These are phyloP conservation scores for Argya squamiceps DNA, from an alignment of 2,797 vertebrate species.

Conservation along the genomic window DNA sequence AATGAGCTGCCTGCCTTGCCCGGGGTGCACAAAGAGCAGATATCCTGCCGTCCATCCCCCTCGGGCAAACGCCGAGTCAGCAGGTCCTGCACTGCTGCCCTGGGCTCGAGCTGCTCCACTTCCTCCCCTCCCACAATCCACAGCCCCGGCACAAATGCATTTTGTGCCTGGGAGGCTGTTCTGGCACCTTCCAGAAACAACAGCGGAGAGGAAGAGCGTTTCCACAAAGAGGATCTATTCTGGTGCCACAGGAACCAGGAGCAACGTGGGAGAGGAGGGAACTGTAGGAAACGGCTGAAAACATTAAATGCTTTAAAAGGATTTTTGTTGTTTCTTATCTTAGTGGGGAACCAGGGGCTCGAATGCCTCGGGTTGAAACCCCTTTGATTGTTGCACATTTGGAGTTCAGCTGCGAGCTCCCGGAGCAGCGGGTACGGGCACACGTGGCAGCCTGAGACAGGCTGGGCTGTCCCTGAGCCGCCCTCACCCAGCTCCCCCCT, in stretches of 20 bases:
- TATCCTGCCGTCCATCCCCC: neutral
- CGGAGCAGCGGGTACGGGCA: neutral
- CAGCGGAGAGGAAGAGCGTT: neutral
- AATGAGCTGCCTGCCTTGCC: neutral
- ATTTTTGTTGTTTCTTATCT: conserved; percentile 43
- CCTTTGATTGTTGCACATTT: neutral
- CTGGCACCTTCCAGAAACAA: neutral
- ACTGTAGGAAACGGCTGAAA: conserved; percentile 26
- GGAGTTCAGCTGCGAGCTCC: conserved; percentile 33
- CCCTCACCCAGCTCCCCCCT: neutral
- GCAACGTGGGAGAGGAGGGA: conserved; percentile 31
- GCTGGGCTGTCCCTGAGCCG: neutral
- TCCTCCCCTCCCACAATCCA: neutral
- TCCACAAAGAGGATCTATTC: conserved; percentile 44
- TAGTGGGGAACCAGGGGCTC: neutral
- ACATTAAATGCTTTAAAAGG: neutral
- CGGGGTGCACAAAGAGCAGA: conserved; percentile 36
- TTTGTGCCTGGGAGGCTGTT: neutral
- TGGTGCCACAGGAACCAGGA: conserved; percentile 45
- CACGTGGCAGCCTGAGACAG: neutral
- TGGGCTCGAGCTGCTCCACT: neutral
- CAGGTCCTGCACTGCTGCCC: conserved; percentile 28
- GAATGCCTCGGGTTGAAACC: neutral
- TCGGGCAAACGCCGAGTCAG: neutral
- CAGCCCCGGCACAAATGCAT: neutral